Base-by-base conservation (phyloP, 2,797 vertebrate species). In the Sebastolobus alascanus region DNA sequence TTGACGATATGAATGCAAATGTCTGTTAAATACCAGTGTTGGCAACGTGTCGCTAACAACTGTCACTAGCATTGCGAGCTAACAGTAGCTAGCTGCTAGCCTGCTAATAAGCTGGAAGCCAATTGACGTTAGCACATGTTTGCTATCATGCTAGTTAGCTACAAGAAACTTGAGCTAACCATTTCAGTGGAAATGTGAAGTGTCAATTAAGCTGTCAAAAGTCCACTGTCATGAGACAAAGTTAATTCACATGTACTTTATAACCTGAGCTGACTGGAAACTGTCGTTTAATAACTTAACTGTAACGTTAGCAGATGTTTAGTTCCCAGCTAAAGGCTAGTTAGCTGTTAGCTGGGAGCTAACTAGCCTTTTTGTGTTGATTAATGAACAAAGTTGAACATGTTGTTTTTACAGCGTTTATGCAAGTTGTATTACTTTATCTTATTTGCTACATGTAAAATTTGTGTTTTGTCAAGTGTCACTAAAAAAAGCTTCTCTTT, bases 251-350 rank as follows among this genome's bases (percentile, higher is more conserved):
- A 4, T 7, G 3, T 6, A 14, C 11, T 25, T 25, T 25, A 25
- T 25, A 25, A 25, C 25, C 25, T 25, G 25, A 25, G 25, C 25
- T 25, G 25, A 25, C 25, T 25, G 25, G 25, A 25, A 54, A 69
- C 1, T 22, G 58, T 18, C 14, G 33, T 50, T 71, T 18, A 31
- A 14, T 59, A 72, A 38, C 29, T 82, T 75, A 37, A 68, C 70
- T 55, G 67, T 12, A 38, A 46, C 20, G 25, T 52, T 66, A 84
- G 86, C 92, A 94, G 85, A 90, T 94, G 92, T 91, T 88, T 59
- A 78, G 69, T 85, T 92, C 89, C 75, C 90, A 90, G 88, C 87
- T 85, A 89, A 76, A 8, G 6, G 74, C 25, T 55, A 63, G 75
- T 72, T 83, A 83, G 18, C 33, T 2, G 25, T 16, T 11, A 52